Base-by-base conservation (phyloP, 2,113 vertebrate genomes). In the Oreochromis niloticus region DNA sequence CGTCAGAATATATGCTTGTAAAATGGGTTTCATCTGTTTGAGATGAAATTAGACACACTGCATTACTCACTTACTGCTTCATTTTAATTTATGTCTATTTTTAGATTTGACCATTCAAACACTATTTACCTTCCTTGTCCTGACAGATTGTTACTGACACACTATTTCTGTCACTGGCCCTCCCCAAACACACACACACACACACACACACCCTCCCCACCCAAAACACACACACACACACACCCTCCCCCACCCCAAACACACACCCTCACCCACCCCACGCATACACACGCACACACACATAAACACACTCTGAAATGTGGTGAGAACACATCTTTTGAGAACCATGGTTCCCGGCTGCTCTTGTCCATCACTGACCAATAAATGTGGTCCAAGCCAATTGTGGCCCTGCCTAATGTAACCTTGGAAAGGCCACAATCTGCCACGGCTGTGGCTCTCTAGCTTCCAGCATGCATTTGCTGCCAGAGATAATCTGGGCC, bases 401-500 rank as follows among this genome's bases (percentile, higher is more conserved):
- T 89, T 39, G 55, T 9, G 16, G 82, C 50, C 41, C 90, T 93
- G 93, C 87, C 93, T 52, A 19, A 87, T 80, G 84, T 80, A 81
- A 83, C 85, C 85, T 81, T 86, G 88, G 89, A 85, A 86, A 57
- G 61, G 78, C 87, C 91, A 80, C 93, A 92, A 75, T 92, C 91
- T 89, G 83, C 81, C 57, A 1, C 36, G 80, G 61, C 85, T 89
- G 87, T 79, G 86, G 85, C 86, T 91, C 63, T 71, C 59, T 56
- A 57, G 73, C 84, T 91, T 87, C 91, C 85, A 84, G 85, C 85
- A 89, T 92, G 86, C 90, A 36, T 87, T 50, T 1, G 4, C 79
- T 91, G 93, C 92, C 92, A 93, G 90, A 94, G 90, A 94, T 95
- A 92, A 94, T 92, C 91, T 91, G 91, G 83, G 88, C 90, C 61